Evolutionary conservation across 2,888 invertebrate species (phyloP), one percentile per base, ranked within the genome.

Genomic region (Caenorhabditis sulstoni): DNA sequence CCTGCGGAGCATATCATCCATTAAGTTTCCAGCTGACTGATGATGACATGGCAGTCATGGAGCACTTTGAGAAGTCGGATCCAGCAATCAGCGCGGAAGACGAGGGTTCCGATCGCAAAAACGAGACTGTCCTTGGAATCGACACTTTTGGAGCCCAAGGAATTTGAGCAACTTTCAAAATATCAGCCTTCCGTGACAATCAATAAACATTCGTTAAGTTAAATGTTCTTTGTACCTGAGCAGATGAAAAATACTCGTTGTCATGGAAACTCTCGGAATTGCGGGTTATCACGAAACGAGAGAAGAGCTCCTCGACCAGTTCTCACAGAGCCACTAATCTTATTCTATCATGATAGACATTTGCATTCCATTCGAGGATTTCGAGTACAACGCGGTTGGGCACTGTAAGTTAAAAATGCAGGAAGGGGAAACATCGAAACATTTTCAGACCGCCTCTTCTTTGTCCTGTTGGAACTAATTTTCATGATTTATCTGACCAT

Each of bases 81-180:
- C 23, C 22, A n/a, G n/a, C n/a, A n/a, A n/a, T n/a, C 9, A 29
- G 35, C 29, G n/a, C 12, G 12, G 71, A 73, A 29, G 62, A 55
- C 5, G 41, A 58, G 8, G 39, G 14, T 9, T 5, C 7, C 4
- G 53, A n/a, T 11, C 52, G 53, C 7, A 59, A 50, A 11, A 75
- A 75, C 53, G 75, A 59, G 14, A 75, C 75, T n/a, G 74, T 66
- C 9, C 61, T 75, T 11, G 75, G 75, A 47, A 61, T 75, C 7
- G 66, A 75, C 11, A 75, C 75, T 20, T 75, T 75, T 62, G 75
- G 75, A 23, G 61, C 75, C 16, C 75, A 66, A 37, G 75, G 75
- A 37, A 75, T 75, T 18, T 71, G 47, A 71, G 3, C 7, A 7
- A 5, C 29, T 29, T 29, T 3, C 3, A 29, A 29, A 41, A 41